Evolutionary conservation across 2,113 vertebrate genomes (phyloP).

Genomic region (Bubalus kerabau): DNA sequence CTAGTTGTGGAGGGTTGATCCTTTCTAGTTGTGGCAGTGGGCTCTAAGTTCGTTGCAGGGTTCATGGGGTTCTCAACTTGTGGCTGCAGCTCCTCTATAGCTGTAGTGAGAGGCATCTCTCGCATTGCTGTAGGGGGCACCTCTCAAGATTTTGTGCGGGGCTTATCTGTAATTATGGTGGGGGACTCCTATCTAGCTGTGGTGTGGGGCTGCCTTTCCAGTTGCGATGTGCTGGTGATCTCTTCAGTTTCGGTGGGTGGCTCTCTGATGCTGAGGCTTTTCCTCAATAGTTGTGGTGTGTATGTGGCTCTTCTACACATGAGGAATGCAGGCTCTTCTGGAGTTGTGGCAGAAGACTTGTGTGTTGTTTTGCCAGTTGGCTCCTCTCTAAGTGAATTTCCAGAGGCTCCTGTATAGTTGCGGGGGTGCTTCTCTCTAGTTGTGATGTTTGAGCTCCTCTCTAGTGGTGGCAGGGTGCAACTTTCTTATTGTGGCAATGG

Average conservation of each 20-base stretch:
- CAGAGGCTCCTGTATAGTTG: background rate
- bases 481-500: background rate
- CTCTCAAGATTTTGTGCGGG: background rate
- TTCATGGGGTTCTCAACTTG: background rate
- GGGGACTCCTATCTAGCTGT: background rate
- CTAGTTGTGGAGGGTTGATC: background rate
- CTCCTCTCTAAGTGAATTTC: background rate
- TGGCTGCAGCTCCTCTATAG: background rate
- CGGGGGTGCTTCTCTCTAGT: background rate
- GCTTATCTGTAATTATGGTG: background rate
- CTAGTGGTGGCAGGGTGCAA: background rate
- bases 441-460: background rate
- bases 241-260: background rate
- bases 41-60: background rate
- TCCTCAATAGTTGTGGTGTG: background rate
- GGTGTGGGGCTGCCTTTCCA: no score
- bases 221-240: background rate
- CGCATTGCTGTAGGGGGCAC: accelerated
- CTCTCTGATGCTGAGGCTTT: background rate
- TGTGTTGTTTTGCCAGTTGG: background rate
- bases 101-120: background rate
- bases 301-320: background rate
- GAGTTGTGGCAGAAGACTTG: background rate
- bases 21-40: background rate
- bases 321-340: background rate